Evolutionary conservation across 2,888 invertebrate genomes (phyloP).

Genomic region (Lepidocyrtinus sp.): DNA sequence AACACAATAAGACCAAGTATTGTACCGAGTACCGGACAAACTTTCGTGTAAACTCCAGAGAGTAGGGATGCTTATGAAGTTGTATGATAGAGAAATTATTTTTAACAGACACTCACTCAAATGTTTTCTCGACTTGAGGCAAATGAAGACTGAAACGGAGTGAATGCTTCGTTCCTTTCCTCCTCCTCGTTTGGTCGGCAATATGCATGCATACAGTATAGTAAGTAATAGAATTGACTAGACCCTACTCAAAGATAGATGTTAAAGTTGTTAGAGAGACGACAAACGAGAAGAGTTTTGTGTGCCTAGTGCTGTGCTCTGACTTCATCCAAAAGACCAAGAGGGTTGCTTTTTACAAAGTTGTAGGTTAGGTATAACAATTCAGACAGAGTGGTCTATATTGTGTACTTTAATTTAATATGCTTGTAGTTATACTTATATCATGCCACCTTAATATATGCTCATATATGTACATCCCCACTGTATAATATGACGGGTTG

Average conservation of each 20-base stretch:
- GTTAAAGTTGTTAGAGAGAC: not conserved
- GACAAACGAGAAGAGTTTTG: not conserved
- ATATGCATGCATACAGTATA: not conserved
- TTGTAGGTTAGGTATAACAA: not conserved
- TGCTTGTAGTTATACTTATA: too few relatives aligned
- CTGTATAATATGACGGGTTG: too few relatives aligned
- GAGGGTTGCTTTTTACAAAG: constrained; percentile 16
- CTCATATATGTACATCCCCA: not conserved
- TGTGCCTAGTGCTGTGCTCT: constrained; percentile 19
- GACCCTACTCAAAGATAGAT: not conserved
- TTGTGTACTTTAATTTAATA: not conserved
- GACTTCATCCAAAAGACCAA: not conserved
- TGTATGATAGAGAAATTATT: not conserved
- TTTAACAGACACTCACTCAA: constrained; percentile 3
- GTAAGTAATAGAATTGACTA: constrained; percentile 1
- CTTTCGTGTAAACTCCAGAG: constrained; percentile 1
- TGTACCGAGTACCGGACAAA: constrained; percentile 30
- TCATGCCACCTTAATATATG: not conserved
- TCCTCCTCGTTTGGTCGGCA: constrained; percentile 20
- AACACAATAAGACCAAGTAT: not conserved
- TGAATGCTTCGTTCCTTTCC: constrained; percentile 33
- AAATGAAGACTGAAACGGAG: constrained; percentile 44
- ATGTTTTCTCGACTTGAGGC: constrained; percentile 33
- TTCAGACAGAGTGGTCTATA: not conserved
- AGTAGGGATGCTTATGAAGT: constrained; percentile 7